Percentiles rank a stretch among this genome's conserved stretches.
phyloP scores from a whole-genome alignment of 2,113 vertebrate genomes.

The Gambusia holbrooki region DNA sequence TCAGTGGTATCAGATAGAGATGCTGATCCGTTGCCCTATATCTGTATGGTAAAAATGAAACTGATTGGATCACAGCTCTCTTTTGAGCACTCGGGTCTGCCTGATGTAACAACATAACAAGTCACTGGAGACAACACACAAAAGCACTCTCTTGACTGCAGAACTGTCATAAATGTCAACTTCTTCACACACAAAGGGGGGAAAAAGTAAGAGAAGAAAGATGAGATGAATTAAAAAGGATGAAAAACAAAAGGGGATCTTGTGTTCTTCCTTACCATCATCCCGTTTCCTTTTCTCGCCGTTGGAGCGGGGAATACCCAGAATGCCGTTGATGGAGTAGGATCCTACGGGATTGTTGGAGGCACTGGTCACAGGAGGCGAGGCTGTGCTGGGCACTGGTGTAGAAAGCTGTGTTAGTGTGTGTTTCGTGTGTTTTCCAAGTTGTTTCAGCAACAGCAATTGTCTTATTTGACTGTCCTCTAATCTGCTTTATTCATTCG shows the following conservation, averaged over 20 bases:
- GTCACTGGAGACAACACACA: conserved; percentile 77
- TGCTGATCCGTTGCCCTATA: conserved; percentile 63
- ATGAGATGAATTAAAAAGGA: conserved; percentile 67
- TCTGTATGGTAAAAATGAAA: conserved; percentile 62
- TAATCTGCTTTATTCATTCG: conserved; percentile 13
- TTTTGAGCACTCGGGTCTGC: conserved; percentile 57
- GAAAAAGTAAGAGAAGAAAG: conserved; percentile 63
- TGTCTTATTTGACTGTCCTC: conserved; percentile 31
- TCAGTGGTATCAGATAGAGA: conserved; percentile 70
- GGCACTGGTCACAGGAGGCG: conserved; percentile 97
- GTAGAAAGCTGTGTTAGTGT: conserved; percentile 67
- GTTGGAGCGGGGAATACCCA: conserved; percentile 99
- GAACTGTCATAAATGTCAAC: conserved; percentile 77
- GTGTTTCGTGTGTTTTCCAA: neutral
- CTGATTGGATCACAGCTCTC: conserved; percentile 71
- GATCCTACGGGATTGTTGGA: conserved; percentile 99
- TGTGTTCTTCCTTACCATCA: conserved; percentile 91
- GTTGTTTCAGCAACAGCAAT: neutral
- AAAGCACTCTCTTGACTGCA: conserved; percentile 66
- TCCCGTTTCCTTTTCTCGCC: conserved; percentile 99
- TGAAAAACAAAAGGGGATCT: conserved; percentile 74
- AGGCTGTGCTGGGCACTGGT: conserved; percentile 97
- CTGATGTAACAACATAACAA: conserved; percentile 77
- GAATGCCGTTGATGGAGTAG: conserved; percentile 99
- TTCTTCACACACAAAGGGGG: conserved; percentile 78